Base-by-base conservation (phyloP, 2,888 invertebrate species). In the Hemicrepidius hirtus region DNA sequence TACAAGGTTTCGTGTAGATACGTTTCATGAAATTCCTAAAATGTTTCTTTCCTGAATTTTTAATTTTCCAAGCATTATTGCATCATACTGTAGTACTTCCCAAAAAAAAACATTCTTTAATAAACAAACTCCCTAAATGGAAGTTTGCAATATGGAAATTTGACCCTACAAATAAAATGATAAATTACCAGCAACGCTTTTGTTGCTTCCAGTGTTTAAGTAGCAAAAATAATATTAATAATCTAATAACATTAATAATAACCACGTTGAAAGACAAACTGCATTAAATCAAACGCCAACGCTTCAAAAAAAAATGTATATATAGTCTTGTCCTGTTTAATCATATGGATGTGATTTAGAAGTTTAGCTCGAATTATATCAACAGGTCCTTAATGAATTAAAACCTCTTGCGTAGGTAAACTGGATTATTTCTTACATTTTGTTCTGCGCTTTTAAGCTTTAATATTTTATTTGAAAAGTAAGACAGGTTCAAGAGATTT, bases 171-270 rank as follows among this genome's bases (percentile, higher is more conserved):
- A 13, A 18, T 3, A 53, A 24, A 9, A 53, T 37, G 57, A 57
- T 57, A 57, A 37, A 57, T 57, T 16, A 18, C 28, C 13, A 18
- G 20, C 57, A 57, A 37, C 7, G 9, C 12, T n/a, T 37, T 16
- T 35, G 57, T n/a, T 40, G 37, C 57, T 57, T 40, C 57, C 18
- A 12, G 57, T 10, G 18, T 57, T 57, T 20, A 57, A 20, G 57
- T 57, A 57, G 57, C 57, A 4, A 6, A 57, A 57, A n/a, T 18
- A 37, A 12, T 32, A 57, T n/a, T 40, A 57, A 7, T 37, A 55
- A 57, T 40, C 10, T 5, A n/a, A 9, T 20, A 35, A 37, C 37
- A 57, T 35, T 12, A 57, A 57, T 57, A 57, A 57, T 16, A 35
- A 18, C 53, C 20, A 9, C 57, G 12, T n/a, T 40, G 37, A 37